These are phyloP conservation scores for Riptortus pedestris DNA, from an alignment of 1,140 invertebrate genomes.

Conservation along the genomic window DNA sequence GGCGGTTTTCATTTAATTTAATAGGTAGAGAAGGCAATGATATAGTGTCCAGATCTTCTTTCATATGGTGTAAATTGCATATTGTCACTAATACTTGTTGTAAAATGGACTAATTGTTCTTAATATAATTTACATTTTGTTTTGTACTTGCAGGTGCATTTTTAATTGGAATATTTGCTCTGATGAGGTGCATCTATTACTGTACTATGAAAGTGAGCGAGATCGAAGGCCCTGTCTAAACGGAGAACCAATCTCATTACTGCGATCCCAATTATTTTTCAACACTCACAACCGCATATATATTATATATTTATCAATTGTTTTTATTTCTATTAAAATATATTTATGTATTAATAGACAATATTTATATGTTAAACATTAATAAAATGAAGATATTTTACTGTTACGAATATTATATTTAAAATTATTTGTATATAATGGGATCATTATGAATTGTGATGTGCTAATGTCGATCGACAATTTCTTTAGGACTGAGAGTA, in stretches of 20 bases:
- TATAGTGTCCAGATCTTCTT: too few species aligned
- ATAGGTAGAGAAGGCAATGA: too few species aligned
- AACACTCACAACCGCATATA: not conserved
- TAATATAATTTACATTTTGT: not conserved
- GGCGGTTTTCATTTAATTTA: too few species aligned
- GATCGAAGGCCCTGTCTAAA: constrained; percentile 51
- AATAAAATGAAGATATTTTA: not conserved
- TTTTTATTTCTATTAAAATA: constrained; percentile 2
- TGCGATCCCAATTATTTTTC: not conserved
- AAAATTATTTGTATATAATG: constrained; percentile 1
- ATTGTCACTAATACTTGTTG: too few species aligned
- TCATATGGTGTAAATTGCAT: too few species aligned
- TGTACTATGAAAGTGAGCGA: constrained; percentile 80
- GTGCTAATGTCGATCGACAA: not conserved
- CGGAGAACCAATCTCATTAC: not conserved
- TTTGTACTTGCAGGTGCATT: constrained; percentile 49
- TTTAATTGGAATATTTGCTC: constrained; percentile 57
- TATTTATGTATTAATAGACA: constrained; percentile 3
- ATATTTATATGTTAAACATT: constrained; percentile 5
- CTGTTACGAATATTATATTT: not conserved
- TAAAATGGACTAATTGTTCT: too few species aligned
- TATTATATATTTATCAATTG: constrained; percentile 11
- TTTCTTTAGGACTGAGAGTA: constrained; percentile 10
- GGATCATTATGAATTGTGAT: not conserved
- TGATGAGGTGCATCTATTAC: constrained; percentile 73